Evolutionary conservation across 1,140 invertebrate species (phyloP).

Genomic region (Bacillus rossius): DNA sequence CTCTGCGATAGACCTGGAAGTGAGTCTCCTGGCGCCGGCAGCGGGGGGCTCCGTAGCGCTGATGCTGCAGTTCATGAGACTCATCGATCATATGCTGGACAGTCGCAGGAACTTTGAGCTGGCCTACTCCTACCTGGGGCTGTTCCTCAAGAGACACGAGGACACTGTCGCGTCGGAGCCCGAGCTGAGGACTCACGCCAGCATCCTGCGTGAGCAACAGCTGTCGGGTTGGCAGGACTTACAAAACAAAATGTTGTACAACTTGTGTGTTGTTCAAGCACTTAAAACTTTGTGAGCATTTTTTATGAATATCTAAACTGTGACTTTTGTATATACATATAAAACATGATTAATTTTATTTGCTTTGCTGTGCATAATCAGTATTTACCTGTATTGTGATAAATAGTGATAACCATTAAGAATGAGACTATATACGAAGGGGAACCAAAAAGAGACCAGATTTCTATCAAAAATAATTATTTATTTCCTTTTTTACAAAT

Average conservation of each 20-base stretch:
- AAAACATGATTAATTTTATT: too few species aligned
- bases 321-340: too few species aligned
- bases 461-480: too few species aligned
- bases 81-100: slow-evolving; percentile 64
- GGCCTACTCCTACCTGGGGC: slow-evolving; percentile 83
- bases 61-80: slow-evolving; percentile 74
- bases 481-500: too few species aligned
- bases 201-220: slow-evolving; percentile 53
- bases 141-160: slow-evolving; percentile 86
- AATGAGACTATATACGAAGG: too few species aligned
- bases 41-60: slow-evolving; percentile 59
- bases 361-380: too few species aligned
- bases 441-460: too few species aligned
- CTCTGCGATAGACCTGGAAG: slow-evolving; percentile 84
- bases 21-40: slow-evolving; percentile 71
- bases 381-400: too few species aligned
- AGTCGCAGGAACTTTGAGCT: slow-evolving; percentile 85
- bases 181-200: slow-evolving; percentile 50
- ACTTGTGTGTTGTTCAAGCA: slow-evolving; percentile 57
- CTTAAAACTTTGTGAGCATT: slow-evolving; percentile 13
- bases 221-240: slow-evolving; percentile 58
- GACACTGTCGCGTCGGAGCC: slow-evolving; percentile 52
- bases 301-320: too few species aligned
- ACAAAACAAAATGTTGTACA: slow-evolving; percentile 66
- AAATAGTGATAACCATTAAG: too few species aligned